Evolutionary conservation across 2,797 vertebrate species (phyloP), one percentile per base, ranked within the genome.

Genomic region (Otus scops): DNA sequence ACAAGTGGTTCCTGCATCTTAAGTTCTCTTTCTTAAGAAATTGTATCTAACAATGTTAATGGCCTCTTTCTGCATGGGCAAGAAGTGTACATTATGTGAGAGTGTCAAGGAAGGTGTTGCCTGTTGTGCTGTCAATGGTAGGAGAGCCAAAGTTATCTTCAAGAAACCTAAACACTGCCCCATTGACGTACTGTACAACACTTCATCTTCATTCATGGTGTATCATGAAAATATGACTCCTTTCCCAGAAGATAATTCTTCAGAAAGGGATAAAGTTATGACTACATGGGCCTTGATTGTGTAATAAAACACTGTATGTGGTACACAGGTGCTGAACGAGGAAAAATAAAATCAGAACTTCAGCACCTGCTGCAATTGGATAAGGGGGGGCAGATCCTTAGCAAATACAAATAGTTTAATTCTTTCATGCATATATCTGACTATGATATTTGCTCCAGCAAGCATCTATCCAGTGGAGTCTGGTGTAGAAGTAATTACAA

Each of bases 261-360:
- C 38, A 84, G 30, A 7, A 88, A 84, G 13, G 15, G 3, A 6
- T 15, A 77, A 32, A 74, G 9, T 30, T 81, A 73, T 65, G 53
- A 75, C 23, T 53, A 84, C 86, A 84, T 14, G 8, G 23, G 13
- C 26, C 51, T 68, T 75, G 64, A n/a, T 3, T 86, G 38, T 74
- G 32, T n/a, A 73, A 90, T 88, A 68, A 81, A 93, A 47, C n/a
- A 47, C 32, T 68, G 17, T 69, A 21, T 63, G 57, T 81, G n/a
- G 28, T 73, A 54, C 41, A 34, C 41, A 85, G 50, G 27, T 94
- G 77, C 24, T 54, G 43, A 94, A 47, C 0, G 2, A 88, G 18
- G 19, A 27, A 77, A 82, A 92, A 56, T 24, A 51, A 87, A 84
- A 86, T 32, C 80, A 84, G 43, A 81, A 61, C 36, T 75, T 87